These are phyloP conservation scores for Neotoma lepida DNA, from an alignment of 2,113 vertebrate genomes.

Conservation along the genomic window DNA sequence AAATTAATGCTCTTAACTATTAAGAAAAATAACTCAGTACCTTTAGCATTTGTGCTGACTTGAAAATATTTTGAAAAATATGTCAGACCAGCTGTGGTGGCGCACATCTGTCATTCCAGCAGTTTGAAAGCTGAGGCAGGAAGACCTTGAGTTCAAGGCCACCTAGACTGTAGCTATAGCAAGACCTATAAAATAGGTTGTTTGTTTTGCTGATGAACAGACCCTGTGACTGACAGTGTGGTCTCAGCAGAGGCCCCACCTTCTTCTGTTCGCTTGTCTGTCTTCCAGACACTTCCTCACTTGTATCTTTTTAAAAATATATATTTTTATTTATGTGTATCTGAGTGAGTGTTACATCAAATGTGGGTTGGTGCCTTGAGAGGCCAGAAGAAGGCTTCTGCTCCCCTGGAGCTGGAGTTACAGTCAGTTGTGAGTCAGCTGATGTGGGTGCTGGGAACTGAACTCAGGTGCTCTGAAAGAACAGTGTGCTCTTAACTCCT, in stretches of 20 bases:
- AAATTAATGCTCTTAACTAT: not conserved
- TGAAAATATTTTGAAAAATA: slow-evolving; percentile 58
- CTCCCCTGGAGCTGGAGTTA: not conserved
- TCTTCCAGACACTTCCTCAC: not conserved
- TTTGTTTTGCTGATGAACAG: slow-evolving; percentile 43
- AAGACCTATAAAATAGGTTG: not conserved
- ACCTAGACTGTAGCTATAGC: not conserved
- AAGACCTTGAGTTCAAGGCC: not conserved
- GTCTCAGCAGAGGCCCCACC: not conserved
- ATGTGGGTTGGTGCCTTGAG: not conserved
- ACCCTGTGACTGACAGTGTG: no score
- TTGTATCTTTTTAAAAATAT: slow-evolving; percentile 10
- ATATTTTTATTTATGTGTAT: not conserved
- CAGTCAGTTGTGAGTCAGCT: not conserved
- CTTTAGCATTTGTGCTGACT: slow-evolving; percentile 59
- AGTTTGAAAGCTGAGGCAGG: not conserved
- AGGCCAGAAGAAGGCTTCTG: not conserved
- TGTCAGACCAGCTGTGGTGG: not conserved
- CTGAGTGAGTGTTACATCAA: not conserved
- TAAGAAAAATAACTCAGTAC: not conserved
- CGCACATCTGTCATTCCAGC: not conserved
- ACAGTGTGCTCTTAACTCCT: not conserved
- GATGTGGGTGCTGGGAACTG: not conserved
- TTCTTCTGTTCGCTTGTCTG: slow-evolving; percentile 44
- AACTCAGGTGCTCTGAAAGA: not conserved